Percentiles rank a stretch among this genome's conserved stretches.
Evolutionary conservation across 2,113 vertebrate genomes (phyloP).

Genomic region (Prietella phreatophila): DNA sequence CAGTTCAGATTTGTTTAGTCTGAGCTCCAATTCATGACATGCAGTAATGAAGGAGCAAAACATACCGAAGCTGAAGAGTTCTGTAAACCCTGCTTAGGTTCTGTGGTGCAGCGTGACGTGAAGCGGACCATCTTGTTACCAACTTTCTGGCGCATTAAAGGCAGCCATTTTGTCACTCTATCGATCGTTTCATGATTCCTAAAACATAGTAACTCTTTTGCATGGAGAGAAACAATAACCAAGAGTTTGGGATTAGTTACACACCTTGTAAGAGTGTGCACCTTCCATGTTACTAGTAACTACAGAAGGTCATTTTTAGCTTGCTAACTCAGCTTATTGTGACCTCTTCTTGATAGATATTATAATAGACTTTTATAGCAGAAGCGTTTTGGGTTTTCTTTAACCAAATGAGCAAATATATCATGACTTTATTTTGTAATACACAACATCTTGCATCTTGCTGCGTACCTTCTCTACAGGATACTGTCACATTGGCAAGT

Average conservation of each 20-base stretch:
- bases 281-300: background rate
- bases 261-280: background rate
- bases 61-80: background rate
- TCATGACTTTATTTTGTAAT: background rate
- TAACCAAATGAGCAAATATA: background rate
- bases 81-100: background rate
- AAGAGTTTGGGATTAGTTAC: background rate
- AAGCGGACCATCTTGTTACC: background rate
- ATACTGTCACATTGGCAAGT: background rate
- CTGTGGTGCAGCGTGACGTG: background rate
- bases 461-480: background rate
- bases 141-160: background rate
- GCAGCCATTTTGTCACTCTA: background rate
- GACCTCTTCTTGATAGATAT: background rate
- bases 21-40: too few relatives aligned
- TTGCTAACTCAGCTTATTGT: background rate
- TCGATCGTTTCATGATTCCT: background rate
- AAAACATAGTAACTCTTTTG: background rate
- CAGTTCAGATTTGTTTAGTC: background rate
- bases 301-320: background rate
- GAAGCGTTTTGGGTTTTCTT: background rate
- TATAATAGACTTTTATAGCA: background rate
- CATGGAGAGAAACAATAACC: background rate
- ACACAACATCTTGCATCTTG: background rate
- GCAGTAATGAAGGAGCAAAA: background rate